Evolutionary conservation across 2,888 invertebrate genomes (phyloP).

Genomic region (Drepana falcataria): DNA sequence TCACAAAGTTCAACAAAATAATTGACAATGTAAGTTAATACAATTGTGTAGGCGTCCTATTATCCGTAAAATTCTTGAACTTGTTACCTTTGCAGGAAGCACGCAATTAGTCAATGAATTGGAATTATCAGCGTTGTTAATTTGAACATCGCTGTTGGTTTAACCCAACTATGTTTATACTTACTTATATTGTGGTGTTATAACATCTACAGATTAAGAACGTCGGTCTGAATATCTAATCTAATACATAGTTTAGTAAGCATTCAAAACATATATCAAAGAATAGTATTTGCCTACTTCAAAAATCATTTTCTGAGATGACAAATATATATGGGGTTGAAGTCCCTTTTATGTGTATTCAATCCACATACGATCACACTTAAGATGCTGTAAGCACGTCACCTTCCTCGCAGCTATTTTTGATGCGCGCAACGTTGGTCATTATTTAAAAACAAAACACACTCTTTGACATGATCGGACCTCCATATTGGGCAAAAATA

Average conservation of each 20-base stretch:
- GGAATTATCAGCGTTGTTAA: not conserved
- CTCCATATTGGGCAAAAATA: slow-evolving; percentile 73
- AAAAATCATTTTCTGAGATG: not conserved
- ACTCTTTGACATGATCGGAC: slow-evolving; percentile 71
- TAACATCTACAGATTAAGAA: no score
- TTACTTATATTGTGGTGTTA: no score
- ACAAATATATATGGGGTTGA: not conserved
- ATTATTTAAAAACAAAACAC: slow-evolving; percentile 72
- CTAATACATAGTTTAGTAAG: no score
- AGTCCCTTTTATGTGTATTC: slow-evolving; percentile 8
- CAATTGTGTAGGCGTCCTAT: not conserved
- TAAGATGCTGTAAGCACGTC: slow-evolving; percentile 44
- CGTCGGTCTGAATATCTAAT: no score
- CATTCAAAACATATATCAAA: no score
- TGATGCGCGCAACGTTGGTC: slow-evolving; percentile 46
- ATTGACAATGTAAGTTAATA: not conserved
- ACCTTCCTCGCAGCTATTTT: slow-evolving; percentile 38
- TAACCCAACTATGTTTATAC: no score
- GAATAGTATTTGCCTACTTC: no score
- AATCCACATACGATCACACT: slow-evolving; percentile 25
- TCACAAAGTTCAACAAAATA: not conserved
- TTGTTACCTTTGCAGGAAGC: not conserved
- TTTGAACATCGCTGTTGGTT: not conserved
- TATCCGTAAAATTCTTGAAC: not conserved
- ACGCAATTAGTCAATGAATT: not conserved